Percentiles rank a stretch among this genome's conserved stretches.
Conservation (phyloP, 2,888 invertebrate genomes). For the Eilema depressum region DNA sequence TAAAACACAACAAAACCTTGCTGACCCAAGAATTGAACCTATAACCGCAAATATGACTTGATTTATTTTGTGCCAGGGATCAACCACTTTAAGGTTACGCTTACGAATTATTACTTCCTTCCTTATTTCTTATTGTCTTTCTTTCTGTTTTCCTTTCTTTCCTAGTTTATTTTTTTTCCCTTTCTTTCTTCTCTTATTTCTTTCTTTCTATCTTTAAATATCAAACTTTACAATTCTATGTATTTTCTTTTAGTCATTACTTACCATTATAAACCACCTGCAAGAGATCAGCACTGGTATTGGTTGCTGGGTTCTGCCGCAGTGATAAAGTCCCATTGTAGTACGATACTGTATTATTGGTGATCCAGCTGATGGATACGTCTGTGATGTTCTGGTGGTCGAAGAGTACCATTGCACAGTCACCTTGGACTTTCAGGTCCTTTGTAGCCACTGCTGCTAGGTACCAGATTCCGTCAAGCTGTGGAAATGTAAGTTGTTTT, state of each 20-base stretch:
- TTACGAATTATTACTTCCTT: no score
- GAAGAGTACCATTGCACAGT: conserved; percentile 77
- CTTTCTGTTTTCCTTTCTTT: no score
- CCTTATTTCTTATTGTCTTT: no score
- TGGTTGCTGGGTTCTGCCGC: conserved; percentile 68
- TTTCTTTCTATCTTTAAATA: no score
- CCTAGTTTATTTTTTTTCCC: no score
- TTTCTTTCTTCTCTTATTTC: no score
- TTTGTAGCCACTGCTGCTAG: conserved; percentile 73
- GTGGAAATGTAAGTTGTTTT: background rate
- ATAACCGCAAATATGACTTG: no score
- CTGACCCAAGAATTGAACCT: no score
- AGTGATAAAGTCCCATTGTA: conserved; percentile 78
- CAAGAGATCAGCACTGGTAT: conserved; percentile 71
- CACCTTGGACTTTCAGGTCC: conserved; percentile 69
- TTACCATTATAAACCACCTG: conserved; percentile 77
- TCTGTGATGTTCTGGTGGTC: conserved; percentile 79
- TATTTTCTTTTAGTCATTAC: background rate
- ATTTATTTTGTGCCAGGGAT: no score
- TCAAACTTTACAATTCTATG: background rate
- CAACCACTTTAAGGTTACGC: no score
- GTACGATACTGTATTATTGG: conserved; percentile 72
- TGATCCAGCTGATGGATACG: conserved; percentile 77
- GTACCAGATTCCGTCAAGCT: conserved; percentile 81
- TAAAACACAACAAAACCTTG: no score